Percentiles rank a stretch among this genome's conserved stretches.
Conservation (phyloP, 30 jellyfish, hydroid and myxozoan species). For the Hydractinia echinata region DNA sequence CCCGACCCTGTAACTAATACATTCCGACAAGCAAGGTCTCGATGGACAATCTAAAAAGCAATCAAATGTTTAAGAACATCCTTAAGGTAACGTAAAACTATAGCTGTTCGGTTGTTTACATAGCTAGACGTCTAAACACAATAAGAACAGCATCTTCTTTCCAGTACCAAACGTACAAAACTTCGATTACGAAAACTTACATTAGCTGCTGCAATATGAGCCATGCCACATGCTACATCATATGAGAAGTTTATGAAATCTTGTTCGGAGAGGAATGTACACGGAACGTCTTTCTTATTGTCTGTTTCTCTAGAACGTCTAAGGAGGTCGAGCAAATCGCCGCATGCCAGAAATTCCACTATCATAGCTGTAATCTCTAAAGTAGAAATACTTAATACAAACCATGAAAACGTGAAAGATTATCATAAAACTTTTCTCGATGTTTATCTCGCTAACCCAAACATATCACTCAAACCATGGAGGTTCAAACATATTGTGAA, state of each 20-base stretch:
- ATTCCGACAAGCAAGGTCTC: conserved; percentile 31
- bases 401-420: no score
- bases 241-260: background rate
- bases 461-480: no score
- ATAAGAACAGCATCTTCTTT: no score
- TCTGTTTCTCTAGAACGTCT: background rate
- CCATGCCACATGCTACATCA: background rate
- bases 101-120: no score
- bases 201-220: background rate
- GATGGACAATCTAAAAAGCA: conserved; percentile 21
- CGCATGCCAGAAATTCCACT: background rate
- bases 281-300: background rate
- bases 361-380: conserved; percentile 5
- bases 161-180: no score
- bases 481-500: no score
- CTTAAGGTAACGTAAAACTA: background rate
- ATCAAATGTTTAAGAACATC: background rate
- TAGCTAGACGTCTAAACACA: no score
- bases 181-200: background rate
- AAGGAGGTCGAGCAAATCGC: conserved; percentile 1
- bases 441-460: no score
- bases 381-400: no score
- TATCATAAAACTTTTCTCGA: no score
- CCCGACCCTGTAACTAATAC: conserved; percentile 1
- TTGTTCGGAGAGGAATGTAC: background rate